Percentiles rank a stretch among this genome's conserved stretches.
These are phyloP conservation scores for Rana temporaria DNA, from an alignment of 2,113 vertebrate species.

Conservation along the genomic window DNA sequence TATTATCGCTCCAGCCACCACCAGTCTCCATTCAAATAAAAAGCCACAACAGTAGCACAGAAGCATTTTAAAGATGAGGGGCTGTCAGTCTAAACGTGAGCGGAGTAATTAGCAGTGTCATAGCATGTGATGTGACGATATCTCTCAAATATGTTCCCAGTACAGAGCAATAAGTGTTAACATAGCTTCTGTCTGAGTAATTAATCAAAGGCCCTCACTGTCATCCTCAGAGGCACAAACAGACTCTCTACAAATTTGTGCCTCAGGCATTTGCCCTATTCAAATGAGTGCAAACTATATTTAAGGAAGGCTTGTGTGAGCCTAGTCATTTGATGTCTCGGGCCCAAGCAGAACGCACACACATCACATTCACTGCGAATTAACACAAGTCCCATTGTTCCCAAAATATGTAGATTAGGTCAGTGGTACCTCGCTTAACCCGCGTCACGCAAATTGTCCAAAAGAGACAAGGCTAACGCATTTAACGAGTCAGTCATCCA, in stretches of 20 bases:
- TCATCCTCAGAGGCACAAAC: slow-evolving; percentile 56
- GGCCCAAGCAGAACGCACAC: slow-evolving; percentile 48
- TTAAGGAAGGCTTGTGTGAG: slow-evolving; percentile 49
- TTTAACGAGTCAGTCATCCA: slow-evolving; percentile 20
- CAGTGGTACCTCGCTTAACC: slow-evolving; percentile 55
- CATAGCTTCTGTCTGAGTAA: slow-evolving; percentile 41
- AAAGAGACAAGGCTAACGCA: slow-evolving; percentile 24
- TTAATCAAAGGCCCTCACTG: slow-evolving; percentile 53
- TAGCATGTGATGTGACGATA: slow-evolving; percentile 26
- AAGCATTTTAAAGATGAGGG: neutral
- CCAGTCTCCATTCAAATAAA: neutral
- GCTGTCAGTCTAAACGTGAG: slow-evolving; percentile 16
- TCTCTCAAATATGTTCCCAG: slow-evolving; percentile 16
- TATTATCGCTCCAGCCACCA: too few species aligned
- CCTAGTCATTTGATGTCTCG: slow-evolving; percentile 49
- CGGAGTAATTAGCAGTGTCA: slow-evolving; percentile 16
- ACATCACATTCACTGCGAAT: slow-evolving; percentile 50
- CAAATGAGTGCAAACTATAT: slow-evolving; percentile 56
- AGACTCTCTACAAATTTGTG: slow-evolving; percentile 40
- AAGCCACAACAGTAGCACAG: neutral
- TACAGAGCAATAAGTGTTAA: slow-evolving; percentile 45
- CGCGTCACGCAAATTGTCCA: slow-evolving; percentile 35
- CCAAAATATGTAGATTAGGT: slow-evolving; percentile 48
- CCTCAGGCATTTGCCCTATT: slow-evolving; percentile 54
- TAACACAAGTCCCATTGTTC: slow-evolving; percentile 51